Base-by-base conservation (phyloP, 2,113 vertebrate species). In the Ploceus nigricollis region DNA sequence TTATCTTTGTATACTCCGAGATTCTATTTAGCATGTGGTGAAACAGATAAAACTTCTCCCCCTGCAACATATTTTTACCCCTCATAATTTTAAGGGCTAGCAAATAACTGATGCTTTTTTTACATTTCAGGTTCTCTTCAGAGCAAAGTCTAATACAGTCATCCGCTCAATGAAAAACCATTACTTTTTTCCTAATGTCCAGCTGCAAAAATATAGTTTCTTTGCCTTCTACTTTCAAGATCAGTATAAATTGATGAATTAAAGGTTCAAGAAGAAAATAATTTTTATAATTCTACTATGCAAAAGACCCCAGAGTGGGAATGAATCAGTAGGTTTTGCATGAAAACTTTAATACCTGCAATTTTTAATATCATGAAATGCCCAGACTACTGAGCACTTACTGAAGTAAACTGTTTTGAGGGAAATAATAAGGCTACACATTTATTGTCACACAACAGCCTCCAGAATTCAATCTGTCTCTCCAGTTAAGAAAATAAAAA, bases 61-160 rank as follows among this genome's bases (percentile, higher is more conserved):
- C 3, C 2, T 0, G 0, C 1, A 2, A 27, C 3, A 8, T 23
- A 22, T 31, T 33, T 28, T 30, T 12, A 4, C 8, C 6, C 16
- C 6, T 13, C 7, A 13, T 31, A 71, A 60, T 40, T 80, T 69
- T 63, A 71, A 77, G 63, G 21, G 25, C 15, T 47, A 68, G 7
- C 6, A 82, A 50, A 21, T 54, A 68, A 54, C 15, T 53, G 25
- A 57, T 33, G 3, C 4, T 69, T 51, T 77, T 86, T 48, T 50
- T 53, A 6, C 14, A 40, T 66, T 61, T 35, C 10, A 2, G 4
- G 15, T 53, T 57, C 28, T 53, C 24, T 65, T 81, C 30, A 35
- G 20, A 65, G 33, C 45, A 16, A 66, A 54, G 5, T 68, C 56
- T 40, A 42, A 37, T 11, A 31, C 6, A 56, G 24, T 61, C 73